Conservation (phyloP, 1,140 invertebrate species). For the Lethrus apterus region DNA sequence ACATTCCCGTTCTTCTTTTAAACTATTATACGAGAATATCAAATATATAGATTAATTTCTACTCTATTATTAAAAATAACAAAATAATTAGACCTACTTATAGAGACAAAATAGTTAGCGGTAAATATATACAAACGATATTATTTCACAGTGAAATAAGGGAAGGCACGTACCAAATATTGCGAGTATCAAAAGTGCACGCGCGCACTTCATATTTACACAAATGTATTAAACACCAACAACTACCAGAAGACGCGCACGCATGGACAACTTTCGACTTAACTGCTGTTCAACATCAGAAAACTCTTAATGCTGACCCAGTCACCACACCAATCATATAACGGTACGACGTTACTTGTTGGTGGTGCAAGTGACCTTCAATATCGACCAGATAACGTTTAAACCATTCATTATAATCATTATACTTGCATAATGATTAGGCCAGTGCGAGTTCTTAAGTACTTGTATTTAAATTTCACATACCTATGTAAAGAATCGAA, state of each 20-base stretch:
- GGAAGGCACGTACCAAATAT: conserved; percentile 2
- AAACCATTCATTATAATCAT: no score
- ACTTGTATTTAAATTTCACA: no score
- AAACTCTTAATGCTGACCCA: conserved; percentile 15
- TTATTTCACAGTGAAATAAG: background rate
- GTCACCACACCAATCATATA: conserved; percentile 14
- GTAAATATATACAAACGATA: background rate
- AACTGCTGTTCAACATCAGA: conserved; percentile 1
- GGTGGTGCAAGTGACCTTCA: background rate
- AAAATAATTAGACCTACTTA: no score
- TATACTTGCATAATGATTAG: no score
- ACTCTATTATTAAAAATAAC: no score
- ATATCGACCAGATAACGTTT: background rate
- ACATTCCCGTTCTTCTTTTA: no score
- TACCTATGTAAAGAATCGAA: no score
- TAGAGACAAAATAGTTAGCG: no score
- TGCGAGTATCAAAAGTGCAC: background rate
- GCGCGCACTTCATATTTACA: conserved; percentile 10
- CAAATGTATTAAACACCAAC: background rate
- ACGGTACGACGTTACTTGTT: conserved; percentile 14
- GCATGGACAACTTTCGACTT: conserved; percentile 2
- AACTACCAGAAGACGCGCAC: background rate
- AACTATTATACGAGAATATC: no score
- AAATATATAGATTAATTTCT: no score
- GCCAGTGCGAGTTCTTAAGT: no score